Evolutionary conservation across 2,113 vertebrate genomes (phyloP).

Genomic region (Tetrao urogallus): DNA sequence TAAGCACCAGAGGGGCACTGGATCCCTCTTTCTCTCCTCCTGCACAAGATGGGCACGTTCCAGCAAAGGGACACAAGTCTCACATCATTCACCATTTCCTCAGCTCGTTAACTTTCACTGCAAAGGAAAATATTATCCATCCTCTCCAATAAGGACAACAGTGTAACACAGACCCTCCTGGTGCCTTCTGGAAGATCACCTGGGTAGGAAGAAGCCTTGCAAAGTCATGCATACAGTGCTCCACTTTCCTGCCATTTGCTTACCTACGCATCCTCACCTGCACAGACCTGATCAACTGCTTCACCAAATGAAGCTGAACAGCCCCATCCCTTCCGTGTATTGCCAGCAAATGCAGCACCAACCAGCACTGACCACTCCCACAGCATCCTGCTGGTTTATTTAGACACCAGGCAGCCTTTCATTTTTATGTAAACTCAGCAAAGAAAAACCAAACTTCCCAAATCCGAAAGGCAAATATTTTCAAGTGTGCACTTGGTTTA

Average conservation of each 20-base stretch:
- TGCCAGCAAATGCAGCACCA: background rate
- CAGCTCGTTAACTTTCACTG: too few species aligned
- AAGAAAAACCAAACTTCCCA: background rate
- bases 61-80: background rate
- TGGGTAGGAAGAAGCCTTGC: background rate
- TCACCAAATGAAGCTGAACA: fast-evolving
- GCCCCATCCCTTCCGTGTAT: fast-evolving
- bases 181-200: background rate
- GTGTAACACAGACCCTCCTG: fast-evolving
- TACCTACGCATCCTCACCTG: background rate
- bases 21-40: background rate
- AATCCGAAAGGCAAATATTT: background rate
- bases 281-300: fast-evolving
- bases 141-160: fast-evolving
- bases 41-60: background rate
- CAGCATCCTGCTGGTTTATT: background rate
- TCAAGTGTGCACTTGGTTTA: background rate
- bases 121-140: too few species aligned
- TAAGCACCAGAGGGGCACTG: background rate
- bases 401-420: background rate
- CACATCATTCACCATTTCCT: fast-evolving
- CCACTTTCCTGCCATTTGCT: fast-evolving
- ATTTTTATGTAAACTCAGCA: background rate
- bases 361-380: background rate
- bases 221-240: background rate